Conservation (phyloP, 2,113 vertebrate species). For the Psettodes erumei region DNA sequence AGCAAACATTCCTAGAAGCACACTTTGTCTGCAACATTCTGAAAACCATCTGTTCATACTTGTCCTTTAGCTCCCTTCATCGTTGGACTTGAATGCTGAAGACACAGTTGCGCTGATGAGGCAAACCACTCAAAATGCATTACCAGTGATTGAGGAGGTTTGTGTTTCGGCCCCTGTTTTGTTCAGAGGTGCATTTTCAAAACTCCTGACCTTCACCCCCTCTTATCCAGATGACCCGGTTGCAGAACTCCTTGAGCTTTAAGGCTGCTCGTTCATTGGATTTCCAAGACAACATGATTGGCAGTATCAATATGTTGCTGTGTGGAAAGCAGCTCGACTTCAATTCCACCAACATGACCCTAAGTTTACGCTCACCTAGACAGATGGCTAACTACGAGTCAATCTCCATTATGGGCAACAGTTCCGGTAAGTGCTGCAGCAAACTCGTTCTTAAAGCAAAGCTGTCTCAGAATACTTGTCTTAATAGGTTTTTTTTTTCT, state of each 20-base stretch:
- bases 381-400: slow-evolving; percentile 16
- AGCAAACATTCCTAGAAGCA: background rate
- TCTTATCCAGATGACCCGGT: slow-evolving; percentile 54
- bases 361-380: slow-evolving; percentile 12
- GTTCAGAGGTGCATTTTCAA: background rate
- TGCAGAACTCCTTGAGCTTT: slow-evolving; percentile 59
- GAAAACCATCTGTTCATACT: background rate
- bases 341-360: slow-evolving; percentile 56
- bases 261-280: slow-evolving; percentile 60
- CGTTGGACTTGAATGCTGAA: slow-evolving; percentile 14
- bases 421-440: slow-evolving; percentile 69
- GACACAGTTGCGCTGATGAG: slow-evolving; percentile 35
- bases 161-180: slow-evolving; percentile 28
- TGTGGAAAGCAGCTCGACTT: slow-evolving; percentile 60
- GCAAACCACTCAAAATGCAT: slow-evolving; percentile 44
- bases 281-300: slow-evolving; percentile 68
- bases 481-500: background rate
- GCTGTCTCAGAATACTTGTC: slow-evolving; percentile 1
- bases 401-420: slow-evolving; percentile 35
- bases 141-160: slow-evolving; percentile 72
- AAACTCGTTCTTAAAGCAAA: slow-evolving; percentile 19
- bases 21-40: background rate
- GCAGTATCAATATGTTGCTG: slow-evolving; percentile 72
- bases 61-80: slow-evolving; percentile 50
- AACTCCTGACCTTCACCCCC: background rate